Conservation (phyloP, 2,797 vertebrate species). For the Hafferia zeledoni region DNA sequence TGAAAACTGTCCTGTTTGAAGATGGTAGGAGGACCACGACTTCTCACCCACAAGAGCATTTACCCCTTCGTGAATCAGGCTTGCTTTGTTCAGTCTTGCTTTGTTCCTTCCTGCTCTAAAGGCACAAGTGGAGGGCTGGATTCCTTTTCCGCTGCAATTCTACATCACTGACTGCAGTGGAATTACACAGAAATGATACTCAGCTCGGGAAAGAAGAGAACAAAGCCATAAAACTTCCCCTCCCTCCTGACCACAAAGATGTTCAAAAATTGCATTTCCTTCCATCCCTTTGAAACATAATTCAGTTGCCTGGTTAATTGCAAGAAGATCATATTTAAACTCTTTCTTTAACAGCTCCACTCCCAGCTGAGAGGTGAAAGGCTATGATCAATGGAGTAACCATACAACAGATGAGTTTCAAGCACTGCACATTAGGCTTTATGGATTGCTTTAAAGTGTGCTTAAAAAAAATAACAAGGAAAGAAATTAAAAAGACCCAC, state of each 20-base stretch:
- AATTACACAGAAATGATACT: neutral
- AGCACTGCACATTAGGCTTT: neutral
- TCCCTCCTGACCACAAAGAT: neutral
- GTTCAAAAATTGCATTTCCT: neutral
- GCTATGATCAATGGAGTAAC: neutral
- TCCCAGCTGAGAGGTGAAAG: neutral
- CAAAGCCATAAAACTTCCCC: neutral
- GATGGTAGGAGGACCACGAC: neutral
- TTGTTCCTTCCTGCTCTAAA: neutral
- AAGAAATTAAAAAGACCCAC: constrained; percentile 22
- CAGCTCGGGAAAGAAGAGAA: neutral
- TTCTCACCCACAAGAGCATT: neutral
- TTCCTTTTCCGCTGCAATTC: neutral
- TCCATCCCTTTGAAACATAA: neutral
- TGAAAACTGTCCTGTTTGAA: neutral
- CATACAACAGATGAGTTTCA: neutral
- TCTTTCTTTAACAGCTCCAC: neutral
- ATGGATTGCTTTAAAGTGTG: constrained; percentile 21
- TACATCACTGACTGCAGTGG: neutral
- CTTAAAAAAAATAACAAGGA: neutral
- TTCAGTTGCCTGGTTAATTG: neutral
- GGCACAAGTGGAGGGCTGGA: neutral
- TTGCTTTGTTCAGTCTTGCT: neutral
- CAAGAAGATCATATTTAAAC: constrained; percentile 5
- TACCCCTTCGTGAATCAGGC: accelerated